A percentile compares a stretch with the other conserved stretches of the same genome.
phyloP scores from a whole-genome alignment of 2,797 vertebrate genomes.

The Mus minutoides region DNA sequence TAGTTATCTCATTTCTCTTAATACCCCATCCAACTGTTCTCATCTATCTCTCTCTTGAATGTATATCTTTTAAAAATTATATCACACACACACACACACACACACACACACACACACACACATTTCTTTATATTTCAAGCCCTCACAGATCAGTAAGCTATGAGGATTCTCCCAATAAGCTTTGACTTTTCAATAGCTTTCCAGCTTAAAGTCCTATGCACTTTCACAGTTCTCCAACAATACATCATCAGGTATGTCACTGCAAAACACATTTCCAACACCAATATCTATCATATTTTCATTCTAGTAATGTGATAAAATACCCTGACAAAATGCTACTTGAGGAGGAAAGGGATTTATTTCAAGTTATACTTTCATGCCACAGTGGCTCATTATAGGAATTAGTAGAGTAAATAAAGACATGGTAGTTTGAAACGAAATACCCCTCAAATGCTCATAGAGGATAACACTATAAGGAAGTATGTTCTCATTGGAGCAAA shows the following conservation, averaged over 20 bases:
- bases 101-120: background rate
- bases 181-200: background rate
- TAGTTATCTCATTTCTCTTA: background rate
- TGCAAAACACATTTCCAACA: background rate
- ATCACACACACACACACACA: background rate
- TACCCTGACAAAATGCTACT: background rate
- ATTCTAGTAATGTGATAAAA: background rate
- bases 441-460: fast-evolving
- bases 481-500: background rate
- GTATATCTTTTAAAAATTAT: background rate
- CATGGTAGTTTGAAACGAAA: background rate
- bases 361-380: background rate
- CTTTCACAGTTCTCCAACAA: too few relatives aligned
- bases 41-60: background rate
- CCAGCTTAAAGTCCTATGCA: background rate
- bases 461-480: background rate
- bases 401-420: background rate
- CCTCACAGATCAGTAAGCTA: background rate
- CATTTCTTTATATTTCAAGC: background rate
- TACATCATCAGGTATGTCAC: background rate
- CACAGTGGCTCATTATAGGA: background rate
- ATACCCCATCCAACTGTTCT: background rate
- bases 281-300: background rate
- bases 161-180: background rate
- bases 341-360: background rate